A percentile compares a stretch with the other conserved stretches of the same genome.
Conservation (phyloP, 2,113 vertebrate species). For the Pelecanoides urinatrix region DNA sequence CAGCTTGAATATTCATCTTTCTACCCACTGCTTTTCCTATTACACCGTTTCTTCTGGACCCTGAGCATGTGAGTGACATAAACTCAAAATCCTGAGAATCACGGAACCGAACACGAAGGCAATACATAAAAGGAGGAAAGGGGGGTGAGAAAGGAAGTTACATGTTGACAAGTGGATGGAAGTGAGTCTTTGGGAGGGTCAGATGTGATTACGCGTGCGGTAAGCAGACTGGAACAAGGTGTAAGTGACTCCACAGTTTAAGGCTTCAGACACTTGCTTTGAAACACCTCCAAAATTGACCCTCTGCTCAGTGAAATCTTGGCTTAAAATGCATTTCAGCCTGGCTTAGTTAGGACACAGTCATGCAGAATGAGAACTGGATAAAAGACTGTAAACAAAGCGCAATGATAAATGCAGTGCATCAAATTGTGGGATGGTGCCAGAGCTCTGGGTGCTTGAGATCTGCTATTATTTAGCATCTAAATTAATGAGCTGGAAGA, state of each 20-base stretch:
- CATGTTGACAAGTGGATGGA: neutral
- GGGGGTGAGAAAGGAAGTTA: neutral
- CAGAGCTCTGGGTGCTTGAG: conserved; percentile 20
- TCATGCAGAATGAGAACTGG: neutral
- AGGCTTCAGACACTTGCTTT: neutral
- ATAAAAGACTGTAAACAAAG: conserved; percentile 15
- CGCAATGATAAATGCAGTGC: neutral
- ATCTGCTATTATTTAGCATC: conserved; percentile 19
- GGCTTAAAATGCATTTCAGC: neutral
- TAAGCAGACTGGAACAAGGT: neutral
- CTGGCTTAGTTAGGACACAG: neutral
- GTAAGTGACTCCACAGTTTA: neutral
- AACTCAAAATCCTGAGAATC: conserved; percentile 3
- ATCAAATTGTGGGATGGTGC: conserved; percentile 6
- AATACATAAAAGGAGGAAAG: neutral
- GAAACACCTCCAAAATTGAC: neutral
- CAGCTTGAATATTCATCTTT: conserved; percentile 32
- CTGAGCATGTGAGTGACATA: conserved; percentile 30
- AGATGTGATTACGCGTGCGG: neutral
- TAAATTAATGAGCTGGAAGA: conserved; percentile 47
- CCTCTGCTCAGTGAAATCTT: neutral
- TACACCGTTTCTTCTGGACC: conserved; percentile 23
- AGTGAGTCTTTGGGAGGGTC: neutral
- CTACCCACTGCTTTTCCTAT: neutral
- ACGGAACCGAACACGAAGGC: neutral